Evolutionary conservation across 2,113 vertebrate genomes (phyloP), one percentile per base, ranked within the genome.

Genomic region (Labeo catla): DNA sequence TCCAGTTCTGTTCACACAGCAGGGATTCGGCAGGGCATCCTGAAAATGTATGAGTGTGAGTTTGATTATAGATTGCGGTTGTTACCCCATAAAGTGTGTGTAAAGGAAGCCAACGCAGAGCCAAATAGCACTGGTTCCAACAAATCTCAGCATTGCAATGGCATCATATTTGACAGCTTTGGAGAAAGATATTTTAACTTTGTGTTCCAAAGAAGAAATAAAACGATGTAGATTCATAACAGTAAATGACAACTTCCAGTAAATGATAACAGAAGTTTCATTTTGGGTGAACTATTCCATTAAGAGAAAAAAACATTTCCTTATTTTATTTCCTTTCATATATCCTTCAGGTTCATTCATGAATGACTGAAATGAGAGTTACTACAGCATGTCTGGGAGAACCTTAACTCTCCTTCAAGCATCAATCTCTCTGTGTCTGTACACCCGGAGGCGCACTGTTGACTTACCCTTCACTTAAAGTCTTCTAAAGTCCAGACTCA

Each of bases 391-490:
- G 47, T 84, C 36, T 34, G 15, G 47, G 66, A 79, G 21, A 79
- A 65, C 57, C 21, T 13, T 39, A 68, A 47, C 23, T 54, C 19
- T 76, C 59, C 63, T 73, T 47, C 39, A 66, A 39, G 15, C 57
- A 86, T 86, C 84, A 84, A 50, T 88, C 70, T 50, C 45, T 43
- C n/a, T 84, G 36, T 1, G 6, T 12, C 54, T 77, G 6, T 85
- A 65, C 70, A 43, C 66, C 57, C 61, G 43, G 19, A 9, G 39
- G n/a, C 50, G 10, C 50, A 79, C 82, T 79, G 85, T 85, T 82
- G 77, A 83, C 83, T 84, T 68, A 63, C 77, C 77, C 73, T 87
- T 84, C 78, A 54, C 49, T 77, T 74, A 66, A 79, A 47, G 57
- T 54, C 73, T 85, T 87, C 47, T 23, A 49, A 86, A 86, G 36